phyloP scores from a whole-genome alignment of 2,797 vertebrate genomes.

The Chaetodon trifasciatus region DNA sequence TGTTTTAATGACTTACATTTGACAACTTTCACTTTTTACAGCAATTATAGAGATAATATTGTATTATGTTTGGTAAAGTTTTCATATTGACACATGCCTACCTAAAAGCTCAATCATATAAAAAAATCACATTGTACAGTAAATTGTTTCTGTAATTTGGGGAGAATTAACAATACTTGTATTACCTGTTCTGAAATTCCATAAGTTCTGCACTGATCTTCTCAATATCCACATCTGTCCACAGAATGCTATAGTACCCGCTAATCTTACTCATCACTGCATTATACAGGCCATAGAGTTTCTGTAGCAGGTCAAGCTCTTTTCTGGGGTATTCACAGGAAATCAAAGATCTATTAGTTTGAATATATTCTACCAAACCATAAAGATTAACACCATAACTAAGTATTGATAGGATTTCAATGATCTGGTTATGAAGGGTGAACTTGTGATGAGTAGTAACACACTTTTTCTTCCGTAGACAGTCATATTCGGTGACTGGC shows the following conservation, averaged over 20 bases:
- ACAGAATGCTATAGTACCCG: slow-evolving; percentile 87
- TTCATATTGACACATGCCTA: neutral
- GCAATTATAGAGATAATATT: neutral
- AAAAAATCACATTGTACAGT: neutral
- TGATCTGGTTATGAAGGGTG: neutral
- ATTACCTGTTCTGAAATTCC: slow-evolving; percentile 89
- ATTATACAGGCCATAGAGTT: slow-evolving; percentile 89
- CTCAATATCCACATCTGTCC: slow-evolving; percentile 88
- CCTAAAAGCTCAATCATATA: neutral
- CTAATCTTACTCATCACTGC: slow-evolving; percentile 86
- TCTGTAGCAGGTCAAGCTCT: slow-evolving; percentile 89
- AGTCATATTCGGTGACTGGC: slow-evolving; percentile 87
- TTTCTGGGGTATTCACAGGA: slow-evolving; percentile 78
- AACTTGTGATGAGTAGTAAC: slow-evolving; percentile 11
- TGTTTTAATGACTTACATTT: neutral
- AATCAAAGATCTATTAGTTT: slow-evolving; percentile 10
- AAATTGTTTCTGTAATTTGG: neutral
- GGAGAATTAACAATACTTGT: neutral
- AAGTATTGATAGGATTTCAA: neutral
- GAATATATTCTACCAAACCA: neutral
- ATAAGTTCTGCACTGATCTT: slow-evolving; percentile 86
- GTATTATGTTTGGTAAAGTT: neutral
- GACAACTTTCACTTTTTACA: neutral
- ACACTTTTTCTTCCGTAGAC: slow-evolving; percentile 87
- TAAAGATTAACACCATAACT: neutral